Conservation (phyloP, 2,888 invertebrate species). For the Leptopilina syphax region DNA sequence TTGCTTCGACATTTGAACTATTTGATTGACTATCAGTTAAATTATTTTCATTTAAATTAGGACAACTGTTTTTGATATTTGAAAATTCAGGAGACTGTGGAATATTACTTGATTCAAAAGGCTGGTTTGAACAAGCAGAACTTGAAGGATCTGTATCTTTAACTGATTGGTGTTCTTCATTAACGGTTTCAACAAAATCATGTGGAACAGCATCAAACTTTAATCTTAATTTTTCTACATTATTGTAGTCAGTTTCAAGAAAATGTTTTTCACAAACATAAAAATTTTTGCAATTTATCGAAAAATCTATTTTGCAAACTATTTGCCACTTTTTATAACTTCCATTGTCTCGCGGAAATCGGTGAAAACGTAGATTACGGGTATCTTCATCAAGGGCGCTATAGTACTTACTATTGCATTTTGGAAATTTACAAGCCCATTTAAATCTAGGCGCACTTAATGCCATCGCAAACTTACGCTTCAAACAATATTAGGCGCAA, state of each 20-base stretch:
- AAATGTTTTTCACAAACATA: conserved; percentile 13
- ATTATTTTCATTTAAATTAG: too few species aligned
- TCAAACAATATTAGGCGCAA: too few species aligned
- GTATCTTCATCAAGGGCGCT: background rate
- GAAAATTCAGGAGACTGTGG: too few species aligned
- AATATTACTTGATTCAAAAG: too few species aligned
- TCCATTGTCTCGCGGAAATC: background rate
- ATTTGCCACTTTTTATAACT: background rate
- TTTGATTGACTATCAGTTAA: too few species aligned
- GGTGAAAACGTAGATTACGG: background rate
- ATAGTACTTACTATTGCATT: background rate
- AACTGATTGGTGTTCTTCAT: background rate
- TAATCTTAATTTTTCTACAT: background rate
- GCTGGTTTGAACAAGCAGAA: too few species aligned
- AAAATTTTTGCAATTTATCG: background rate
- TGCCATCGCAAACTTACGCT: too few species aligned
- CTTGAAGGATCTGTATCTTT: background rate
- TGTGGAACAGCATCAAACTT: background rate
- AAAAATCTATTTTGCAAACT: background rate
- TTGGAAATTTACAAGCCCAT: conserved; percentile 12
- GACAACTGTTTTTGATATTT: too few species aligned
- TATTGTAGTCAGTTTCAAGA: background rate
- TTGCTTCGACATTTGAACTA: too few species aligned
- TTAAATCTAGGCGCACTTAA: background rate
- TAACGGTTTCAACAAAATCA: background rate